These are phyloP conservation scores for Rousettus madagascariensis DNA, from an alignment of 2,797 vertebrate genomes.

Conservation along the genomic window DNA sequence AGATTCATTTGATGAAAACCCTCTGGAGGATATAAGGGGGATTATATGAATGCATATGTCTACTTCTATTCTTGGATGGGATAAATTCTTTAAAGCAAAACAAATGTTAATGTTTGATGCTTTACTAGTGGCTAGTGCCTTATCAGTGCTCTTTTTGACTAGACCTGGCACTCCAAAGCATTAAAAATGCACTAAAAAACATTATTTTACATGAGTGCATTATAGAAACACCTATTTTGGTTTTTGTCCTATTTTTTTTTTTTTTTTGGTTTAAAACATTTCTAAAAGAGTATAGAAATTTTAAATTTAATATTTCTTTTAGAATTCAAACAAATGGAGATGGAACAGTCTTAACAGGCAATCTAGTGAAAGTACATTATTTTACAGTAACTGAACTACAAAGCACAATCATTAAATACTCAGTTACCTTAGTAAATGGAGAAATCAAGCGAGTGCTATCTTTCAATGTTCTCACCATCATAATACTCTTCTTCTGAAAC, in stretches of 20 bases:
- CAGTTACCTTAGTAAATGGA: not conserved
- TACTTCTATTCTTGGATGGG: conserved; percentile 4
- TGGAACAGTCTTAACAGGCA: not conserved
- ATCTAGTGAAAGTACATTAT: not conserved
- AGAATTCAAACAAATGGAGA: conserved; percentile 13
- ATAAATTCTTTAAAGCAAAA: conserved; percentile 34
- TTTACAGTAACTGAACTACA: not conserved
- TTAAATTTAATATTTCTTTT: conserved; percentile 3
- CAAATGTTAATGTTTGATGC: conserved; percentile 7
- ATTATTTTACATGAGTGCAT: not conserved
- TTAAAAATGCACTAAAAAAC: conserved; percentile 21
- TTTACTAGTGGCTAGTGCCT: not conserved
- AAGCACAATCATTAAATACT: not conserved
- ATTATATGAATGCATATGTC: conserved; percentile 17
- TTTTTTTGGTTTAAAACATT: not conserved
- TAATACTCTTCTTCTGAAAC: not conserved
- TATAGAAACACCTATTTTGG: not conserved
- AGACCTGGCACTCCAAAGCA: not conserved
- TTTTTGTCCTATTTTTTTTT: not conserved
- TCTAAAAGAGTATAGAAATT: not conserved
- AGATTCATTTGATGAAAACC: conserved; percentile 60
- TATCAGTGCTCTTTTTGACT: not conserved
- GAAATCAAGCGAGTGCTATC: not conserved
- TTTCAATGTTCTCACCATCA: not conserved
- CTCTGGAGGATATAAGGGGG: not conserved